Evolutionary conservation across 1,140 invertebrate genomes (phyloP), one percentile per base, ranked within the genome.

Genomic region (Apolygus lucorum): DNA sequence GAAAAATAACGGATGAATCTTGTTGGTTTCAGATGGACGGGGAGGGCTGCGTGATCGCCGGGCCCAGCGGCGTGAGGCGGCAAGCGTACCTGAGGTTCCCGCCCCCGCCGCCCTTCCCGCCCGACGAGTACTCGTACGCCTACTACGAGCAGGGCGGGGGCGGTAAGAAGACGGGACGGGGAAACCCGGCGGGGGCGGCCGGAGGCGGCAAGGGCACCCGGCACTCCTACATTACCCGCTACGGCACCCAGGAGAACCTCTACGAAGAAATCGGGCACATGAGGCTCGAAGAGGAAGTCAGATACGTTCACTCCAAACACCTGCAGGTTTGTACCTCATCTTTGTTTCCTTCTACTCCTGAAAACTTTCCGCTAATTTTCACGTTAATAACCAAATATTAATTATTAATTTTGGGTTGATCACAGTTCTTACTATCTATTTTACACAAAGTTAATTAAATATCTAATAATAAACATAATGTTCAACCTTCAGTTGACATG

Each of bases 241-340:
- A 91, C 75, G 89, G 89, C 24, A 90, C 88, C 14, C 87, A 89
- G 77, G 90, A 93, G 80, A 93, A 93, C 77, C 91, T 93, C 76
- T 93, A 93, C 77, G 90, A 92, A 80, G 90, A 93, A 82, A 92
- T 93, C 74, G 88, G 80, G 0, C 68, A 71, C 72, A 82, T 89
- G 21, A 85, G 90, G 11, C 88, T 90, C 76, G 90, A 92, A 77
- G 91, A 94, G 80, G 91, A 94, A 80, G 86, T 92, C 83, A 67
- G 75, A 68, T 76, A 76, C 68, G 76, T 76, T 1, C 76, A 76
- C 63, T 74, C 75, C 1, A 73, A 74, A 65, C 75, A 76, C 70
- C 68, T 76, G 25, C 76, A 76, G 72, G 73, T 72, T 66, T 70
- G 54, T 4, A 62, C 4, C 17, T n/a, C 4, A 8, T 21, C 21